phyloP scores from a whole-genome alignment of 1,140 invertebrate species.

The Pogonomyrmex barbatus region DNA sequence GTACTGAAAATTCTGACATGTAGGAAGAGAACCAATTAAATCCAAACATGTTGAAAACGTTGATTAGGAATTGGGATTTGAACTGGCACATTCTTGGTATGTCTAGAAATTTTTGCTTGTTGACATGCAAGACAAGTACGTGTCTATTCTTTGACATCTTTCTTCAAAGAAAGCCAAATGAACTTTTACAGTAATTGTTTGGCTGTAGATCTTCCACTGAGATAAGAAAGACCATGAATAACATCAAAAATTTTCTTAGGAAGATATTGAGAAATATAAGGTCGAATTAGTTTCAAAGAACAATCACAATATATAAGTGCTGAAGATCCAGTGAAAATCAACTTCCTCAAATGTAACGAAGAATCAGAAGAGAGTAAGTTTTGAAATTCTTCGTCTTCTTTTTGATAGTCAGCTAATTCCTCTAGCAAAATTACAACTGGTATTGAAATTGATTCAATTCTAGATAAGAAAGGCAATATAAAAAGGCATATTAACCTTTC shows the following conservation, averaged over 20 bases:
- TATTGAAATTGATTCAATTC: background rate
- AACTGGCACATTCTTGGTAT: background rate
- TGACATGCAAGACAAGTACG: conserved; percentile 15
- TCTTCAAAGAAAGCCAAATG: conserved; percentile 26
- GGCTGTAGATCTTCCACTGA: background rate
- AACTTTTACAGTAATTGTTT: background rate
- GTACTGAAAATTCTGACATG: too few species aligned
- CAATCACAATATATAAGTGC: background rate
- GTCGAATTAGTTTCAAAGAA: background rate
- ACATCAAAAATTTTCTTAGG: background rate
- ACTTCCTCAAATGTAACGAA: background rate
- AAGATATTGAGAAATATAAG: conserved; percentile 6
- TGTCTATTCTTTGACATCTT: background rate
- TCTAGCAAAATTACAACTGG: background rate
- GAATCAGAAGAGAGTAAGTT: background rate
- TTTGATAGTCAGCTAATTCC: background rate
- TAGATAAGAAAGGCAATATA: too few species aligned
- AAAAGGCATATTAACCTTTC: background rate
- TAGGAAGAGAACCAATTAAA: too few species aligned
- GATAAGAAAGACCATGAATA: conserved; percentile 3
- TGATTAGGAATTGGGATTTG: background rate
- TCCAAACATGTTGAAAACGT: background rate
- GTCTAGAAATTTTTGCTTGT: background rate
- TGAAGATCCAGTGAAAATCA: background rate
- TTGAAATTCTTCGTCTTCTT: conserved; percentile 13